Percentiles rank a stretch among this genome's conserved stretches.
These are phyloP conservation scores for Rhinoptilus africanus DNA, from an alignment of 2,113 vertebrate species.

Conservation along the genomic window DNA sequence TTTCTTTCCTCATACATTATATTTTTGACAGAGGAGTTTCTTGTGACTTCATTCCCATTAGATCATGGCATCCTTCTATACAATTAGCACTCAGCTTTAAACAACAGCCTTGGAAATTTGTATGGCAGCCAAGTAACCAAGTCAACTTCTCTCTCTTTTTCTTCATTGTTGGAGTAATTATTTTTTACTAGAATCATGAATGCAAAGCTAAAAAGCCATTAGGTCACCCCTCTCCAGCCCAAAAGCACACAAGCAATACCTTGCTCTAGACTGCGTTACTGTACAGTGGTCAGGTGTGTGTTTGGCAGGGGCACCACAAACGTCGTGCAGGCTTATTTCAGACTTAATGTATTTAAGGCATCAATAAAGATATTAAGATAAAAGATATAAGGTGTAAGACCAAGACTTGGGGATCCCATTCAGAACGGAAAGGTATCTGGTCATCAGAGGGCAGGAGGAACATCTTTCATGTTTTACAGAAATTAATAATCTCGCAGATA, in stretches of 20 bases:
- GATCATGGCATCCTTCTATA: constrained; percentile 14
- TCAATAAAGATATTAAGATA: background rate
- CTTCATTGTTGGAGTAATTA: background rate
- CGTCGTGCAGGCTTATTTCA: background rate
- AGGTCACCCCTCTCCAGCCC: background rate
- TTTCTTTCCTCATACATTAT: background rate
- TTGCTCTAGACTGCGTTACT: fast-evolving
- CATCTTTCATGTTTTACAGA: fast-evolving
- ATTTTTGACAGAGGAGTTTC: background rate
- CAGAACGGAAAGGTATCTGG: background rate
- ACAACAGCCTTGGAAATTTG: background rate
- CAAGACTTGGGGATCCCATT: background rate
- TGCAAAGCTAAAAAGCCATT: background rate
- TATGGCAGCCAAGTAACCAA: background rate
- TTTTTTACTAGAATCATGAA: background rate
- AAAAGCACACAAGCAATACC: background rate
- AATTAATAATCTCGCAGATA: background rate
- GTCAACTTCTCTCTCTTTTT: background rate
- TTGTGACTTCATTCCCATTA: constrained; percentile 18
- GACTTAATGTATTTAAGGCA: background rate
- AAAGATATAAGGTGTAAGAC: background rate
- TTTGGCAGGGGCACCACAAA: background rate
- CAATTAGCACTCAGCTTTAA: background rate
- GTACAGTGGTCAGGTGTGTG: background rate
- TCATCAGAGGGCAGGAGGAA: background rate